These are phyloP conservation scores for Nemurella pictetii DNA, from an alignment of 2,888 invertebrate species.

Conservation along the genomic window DNA sequence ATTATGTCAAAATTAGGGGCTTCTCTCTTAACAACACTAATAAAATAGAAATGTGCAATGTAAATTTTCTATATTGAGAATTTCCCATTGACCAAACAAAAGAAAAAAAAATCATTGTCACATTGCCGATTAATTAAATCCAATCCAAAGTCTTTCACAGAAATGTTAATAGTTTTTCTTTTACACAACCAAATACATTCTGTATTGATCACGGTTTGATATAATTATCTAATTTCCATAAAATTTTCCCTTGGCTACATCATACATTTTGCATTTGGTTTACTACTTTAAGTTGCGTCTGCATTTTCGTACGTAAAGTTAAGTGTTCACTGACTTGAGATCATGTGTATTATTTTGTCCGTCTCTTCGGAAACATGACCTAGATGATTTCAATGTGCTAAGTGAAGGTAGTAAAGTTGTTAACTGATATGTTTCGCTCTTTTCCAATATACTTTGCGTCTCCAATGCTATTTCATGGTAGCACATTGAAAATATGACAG, in stretches of 20 bases:
- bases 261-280: background rate
- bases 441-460: too few species aligned
- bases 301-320: background rate
- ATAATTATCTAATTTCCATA: background rate
- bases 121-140: background rate
- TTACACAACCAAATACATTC: background rate
- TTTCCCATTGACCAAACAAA: background rate
- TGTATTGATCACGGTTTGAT: background rate
- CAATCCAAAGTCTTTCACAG: too few species aligned
- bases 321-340: background rate
- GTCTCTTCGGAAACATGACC: background rate
- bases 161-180: background rate
- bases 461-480: too few species aligned
- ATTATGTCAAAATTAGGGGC: background rate
- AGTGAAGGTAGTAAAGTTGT: background rate
- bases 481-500: background rate
- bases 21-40: background rate
- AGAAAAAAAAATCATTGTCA: background rate
- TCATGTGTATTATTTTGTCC: background rate
- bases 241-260: background rate
- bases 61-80: background rate
- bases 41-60: background rate
- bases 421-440: background rate
- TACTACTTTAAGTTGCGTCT: background rate
- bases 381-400: too few species aligned